Percentiles rank a stretch among this genome's conserved stretches.
phyloP scores from a whole-genome alignment of 2,888 invertebrate genomes.

The Zeuzera pyrina region DNA sequence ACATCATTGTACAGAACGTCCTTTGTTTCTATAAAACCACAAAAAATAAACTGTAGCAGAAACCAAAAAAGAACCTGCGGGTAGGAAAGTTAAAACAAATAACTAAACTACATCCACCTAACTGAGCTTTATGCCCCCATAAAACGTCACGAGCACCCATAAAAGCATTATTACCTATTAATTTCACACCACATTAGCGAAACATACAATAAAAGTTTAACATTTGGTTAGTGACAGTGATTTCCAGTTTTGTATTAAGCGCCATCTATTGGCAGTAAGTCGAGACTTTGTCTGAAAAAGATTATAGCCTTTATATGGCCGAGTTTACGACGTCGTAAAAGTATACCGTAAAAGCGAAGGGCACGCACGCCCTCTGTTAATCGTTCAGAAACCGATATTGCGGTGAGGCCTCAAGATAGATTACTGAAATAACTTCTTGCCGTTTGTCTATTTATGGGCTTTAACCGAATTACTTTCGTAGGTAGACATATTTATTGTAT shows the following conservation, averaged over 20 bases:
- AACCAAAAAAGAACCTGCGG: no score
- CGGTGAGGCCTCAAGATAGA: constrained; percentile 67
- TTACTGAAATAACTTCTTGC: constrained; percentile 65
- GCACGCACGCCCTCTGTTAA: constrained; percentile 73
- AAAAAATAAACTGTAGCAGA: no score
- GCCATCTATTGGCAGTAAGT: constrained; percentile 49
- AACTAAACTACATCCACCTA: constrained; percentile 49
- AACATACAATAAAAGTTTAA: constrained; percentile 71
- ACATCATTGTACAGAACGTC: no score
- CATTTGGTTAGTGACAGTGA: constrained; percentile 60
- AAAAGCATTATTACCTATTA: constrained; percentile 72
- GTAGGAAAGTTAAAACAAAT: constrained; percentile 63
- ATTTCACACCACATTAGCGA: constrained; percentile 73
- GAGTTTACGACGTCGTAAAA: constrained; percentile 70
- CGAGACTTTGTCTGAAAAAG: constrained; percentile 56
- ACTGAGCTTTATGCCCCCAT: constrained; percentile 58
- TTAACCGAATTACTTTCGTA: constrained; percentile 42
- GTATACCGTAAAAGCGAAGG: constrained; percentile 68
- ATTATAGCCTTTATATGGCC: constrained; percentile 66
- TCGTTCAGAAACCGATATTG: constrained; percentile 72
- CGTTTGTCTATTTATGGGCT: constrained; percentile 61
- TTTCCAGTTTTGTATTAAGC: constrained; percentile 57
- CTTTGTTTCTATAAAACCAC: no score
- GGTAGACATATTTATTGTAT: no score
- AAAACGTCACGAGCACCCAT: constrained; percentile 64